These are phyloP conservation scores for Delphinapterus leucas DNA, from an alignment of 2,113 vertebrate genomes.

Conservation along the genomic window DNA sequence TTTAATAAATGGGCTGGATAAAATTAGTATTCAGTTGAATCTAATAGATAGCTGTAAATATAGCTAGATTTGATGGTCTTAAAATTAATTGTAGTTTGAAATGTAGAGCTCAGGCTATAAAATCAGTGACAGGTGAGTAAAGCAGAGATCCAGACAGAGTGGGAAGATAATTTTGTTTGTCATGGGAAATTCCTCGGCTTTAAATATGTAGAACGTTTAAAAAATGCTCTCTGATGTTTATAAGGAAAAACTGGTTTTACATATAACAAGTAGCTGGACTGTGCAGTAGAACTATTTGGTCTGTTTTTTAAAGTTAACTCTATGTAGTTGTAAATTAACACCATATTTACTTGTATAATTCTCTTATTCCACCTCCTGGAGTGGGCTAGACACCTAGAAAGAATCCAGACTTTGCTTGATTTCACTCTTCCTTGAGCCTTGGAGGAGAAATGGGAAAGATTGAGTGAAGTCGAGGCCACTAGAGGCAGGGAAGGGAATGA, in stretches of 20 bases:
- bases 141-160: background rate
- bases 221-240: background rate
- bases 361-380: background rate
- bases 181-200: background rate
- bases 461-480: background rate
- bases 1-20: constrained; percentile 44
- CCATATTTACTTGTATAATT: background rate
- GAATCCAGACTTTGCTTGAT: background rate
- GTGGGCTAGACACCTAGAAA: background rate
- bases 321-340: background rate
- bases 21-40: constrained; percentile 28
- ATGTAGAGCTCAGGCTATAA: background rate
- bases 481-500: background rate
- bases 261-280: background rate
- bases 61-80: background rate
- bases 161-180: background rate
- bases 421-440: background rate
- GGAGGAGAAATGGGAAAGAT: background rate
- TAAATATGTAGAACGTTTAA: background rate
- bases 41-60: background rate
- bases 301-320: constrained; percentile 11
- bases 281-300: background rate
- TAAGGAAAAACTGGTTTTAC: background rate
- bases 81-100: constrained; percentile 40
- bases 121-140: background rate